Conservation (phyloP, 2,888 invertebrate genomes). For the Netelia virgata region DNA sequence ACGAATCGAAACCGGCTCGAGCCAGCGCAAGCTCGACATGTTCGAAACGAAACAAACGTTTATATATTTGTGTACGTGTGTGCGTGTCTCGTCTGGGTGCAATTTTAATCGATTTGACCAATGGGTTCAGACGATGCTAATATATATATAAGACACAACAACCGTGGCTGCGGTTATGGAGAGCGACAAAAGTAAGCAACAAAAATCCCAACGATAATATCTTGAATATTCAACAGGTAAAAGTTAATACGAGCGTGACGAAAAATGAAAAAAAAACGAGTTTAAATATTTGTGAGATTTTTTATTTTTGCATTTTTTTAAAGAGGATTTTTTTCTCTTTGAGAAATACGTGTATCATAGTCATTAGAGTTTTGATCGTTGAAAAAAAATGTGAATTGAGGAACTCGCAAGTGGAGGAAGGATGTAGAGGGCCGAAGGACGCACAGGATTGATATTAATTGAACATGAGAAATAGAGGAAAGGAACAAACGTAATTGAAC, state of each 20-base stretch:
- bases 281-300: too few relatives aligned
- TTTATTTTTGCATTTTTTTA: too few relatives aligned
- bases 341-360: too few relatives aligned
- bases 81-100: neutral
- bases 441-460: neutral
- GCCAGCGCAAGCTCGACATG: constrained; percentile 57
- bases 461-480: neutral
- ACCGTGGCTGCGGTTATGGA: neutral
- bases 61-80: neutral
- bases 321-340: too few relatives aligned
- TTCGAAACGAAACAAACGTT: constrained; percentile 48
- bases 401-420: neutral
- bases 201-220: too few relatives aligned
- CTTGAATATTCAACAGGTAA: too few relatives aligned
- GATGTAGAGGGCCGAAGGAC: neutral
- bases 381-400: neutral
- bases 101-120: constrained; percentile 46
- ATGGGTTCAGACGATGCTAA: neutral
- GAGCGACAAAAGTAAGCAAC: too few relatives aligned
- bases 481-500: neutral
- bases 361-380: too few relatives aligned
- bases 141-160: neutral
- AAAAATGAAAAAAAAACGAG: too few relatives aligned
- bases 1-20: constrained; percentile 66
- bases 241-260: too few relatives aligned